A percentile compares a stretch with the other conserved stretches of the same genome.
These are phyloP conservation scores for Dolichotis patagonum DNA, from an alignment of 2,113 vertebrate genomes.

Conservation along the genomic window DNA sequence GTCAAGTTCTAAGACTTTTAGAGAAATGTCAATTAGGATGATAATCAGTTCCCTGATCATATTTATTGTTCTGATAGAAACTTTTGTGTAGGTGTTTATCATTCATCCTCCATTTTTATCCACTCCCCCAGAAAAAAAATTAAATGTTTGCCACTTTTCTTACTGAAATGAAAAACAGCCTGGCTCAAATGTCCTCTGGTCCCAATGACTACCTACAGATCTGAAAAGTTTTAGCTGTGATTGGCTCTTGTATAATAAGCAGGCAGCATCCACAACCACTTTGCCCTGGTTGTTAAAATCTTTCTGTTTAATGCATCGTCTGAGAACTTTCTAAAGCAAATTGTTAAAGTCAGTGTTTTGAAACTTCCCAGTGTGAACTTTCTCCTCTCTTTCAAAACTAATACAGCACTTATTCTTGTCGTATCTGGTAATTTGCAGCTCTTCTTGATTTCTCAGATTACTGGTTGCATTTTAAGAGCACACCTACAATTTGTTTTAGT, in stretches of 20 bases:
- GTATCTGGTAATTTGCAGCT: background rate
- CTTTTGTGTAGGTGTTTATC: background rate
- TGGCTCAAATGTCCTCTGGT: slow-evolving; percentile 19
- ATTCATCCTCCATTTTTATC: background rate
- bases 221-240: background rate
- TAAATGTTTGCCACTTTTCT: background rate
- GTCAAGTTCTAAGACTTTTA: no score
- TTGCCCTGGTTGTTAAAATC: background rate
- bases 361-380: background rate
- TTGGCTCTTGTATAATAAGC: background rate
- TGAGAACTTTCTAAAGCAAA: background rate
- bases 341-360: background rate
- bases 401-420: background rate
- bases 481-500: background rate
- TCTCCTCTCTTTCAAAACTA: background rate
- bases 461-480: background rate
- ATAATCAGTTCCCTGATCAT: background rate
- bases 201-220: background rate
- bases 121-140: background rate
- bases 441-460: background rate
- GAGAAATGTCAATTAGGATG: no score
- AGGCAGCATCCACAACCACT: background rate
- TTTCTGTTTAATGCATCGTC: background rate
- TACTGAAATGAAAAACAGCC: background rate
- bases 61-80: background rate